Evolutionary conservation across 2,888 invertebrate species (phyloP).

Genomic region (Plutella xylostella): DNA sequence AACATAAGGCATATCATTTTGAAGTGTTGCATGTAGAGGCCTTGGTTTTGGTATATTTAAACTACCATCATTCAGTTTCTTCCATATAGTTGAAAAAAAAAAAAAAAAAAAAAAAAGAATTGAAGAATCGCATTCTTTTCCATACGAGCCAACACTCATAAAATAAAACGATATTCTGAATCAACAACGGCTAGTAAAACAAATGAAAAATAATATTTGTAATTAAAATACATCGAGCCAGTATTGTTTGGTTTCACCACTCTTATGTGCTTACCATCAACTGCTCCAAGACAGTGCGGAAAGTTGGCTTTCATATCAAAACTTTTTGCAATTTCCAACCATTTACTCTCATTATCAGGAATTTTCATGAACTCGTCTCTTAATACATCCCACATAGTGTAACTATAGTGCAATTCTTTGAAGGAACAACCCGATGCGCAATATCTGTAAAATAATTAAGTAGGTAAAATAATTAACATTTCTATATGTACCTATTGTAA

Average conservation of each 20-base stretch:
- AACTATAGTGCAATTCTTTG: constrained; percentile 14
- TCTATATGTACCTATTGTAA: constrained; percentile 13
- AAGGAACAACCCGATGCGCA: constrained; percentile 1
- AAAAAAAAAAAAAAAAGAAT: constrained; percentile 26
- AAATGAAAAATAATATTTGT: constrained; percentile 3
- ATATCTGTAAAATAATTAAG: constrained; percentile 10
- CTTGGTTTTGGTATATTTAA: constrained; percentile 22
- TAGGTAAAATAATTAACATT: constrained; percentile 12
- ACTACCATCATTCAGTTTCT: constrained; percentile 19
- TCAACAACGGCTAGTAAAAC: constrained; percentile 2
- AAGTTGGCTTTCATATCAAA: constrained; percentile 11
- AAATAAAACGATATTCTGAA: constrained; percentile 5
- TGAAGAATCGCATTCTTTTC: constrained; percentile 12
- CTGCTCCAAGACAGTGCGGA: constrained; percentile 10
- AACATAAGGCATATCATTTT: constrained; percentile 19
- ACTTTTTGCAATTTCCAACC: constrained; percentile 9
- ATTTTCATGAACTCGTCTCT: constrained; percentile 4
- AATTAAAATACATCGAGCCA: constrained; percentile 6
- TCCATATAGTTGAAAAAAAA: constrained; percentile 20
- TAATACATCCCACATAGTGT: constrained; percentile 10
- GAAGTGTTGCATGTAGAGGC: constrained; percentile 15
- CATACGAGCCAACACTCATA: constrained; percentile 4
- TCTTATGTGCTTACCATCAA: constrained; percentile 8
- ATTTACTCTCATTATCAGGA: constrained; percentile 7
- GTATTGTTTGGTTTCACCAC: neutral